A percentile compares a stretch with the other conserved stretches of the same genome.
Conservation (phyloP, 2,888 invertebrate species). For the Phania funesta region DNA sequence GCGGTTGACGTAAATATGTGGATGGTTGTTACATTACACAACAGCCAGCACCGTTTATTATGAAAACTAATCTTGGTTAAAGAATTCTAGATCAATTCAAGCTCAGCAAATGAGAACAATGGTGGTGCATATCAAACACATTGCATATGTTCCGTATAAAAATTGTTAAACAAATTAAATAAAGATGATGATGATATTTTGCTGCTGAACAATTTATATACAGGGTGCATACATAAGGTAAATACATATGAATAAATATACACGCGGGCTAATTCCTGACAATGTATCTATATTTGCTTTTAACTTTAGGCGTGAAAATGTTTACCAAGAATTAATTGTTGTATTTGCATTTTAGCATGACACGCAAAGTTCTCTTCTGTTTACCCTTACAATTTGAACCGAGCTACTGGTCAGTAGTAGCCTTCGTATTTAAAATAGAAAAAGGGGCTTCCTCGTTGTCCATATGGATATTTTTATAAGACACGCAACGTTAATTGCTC, state of each 20-base stretch:
- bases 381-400: neutral
- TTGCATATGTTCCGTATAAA: constrained; percentile 7
- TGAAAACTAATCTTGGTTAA: neutral
- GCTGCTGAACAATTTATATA: neutral
- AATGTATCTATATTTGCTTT: neutral
- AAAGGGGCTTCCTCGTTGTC: neutral
- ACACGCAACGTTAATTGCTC: constrained; percentile 22
- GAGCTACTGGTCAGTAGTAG: neutral
- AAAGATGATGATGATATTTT: neutral
- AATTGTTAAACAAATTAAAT: neutral
- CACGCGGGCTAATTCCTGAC: neutral
- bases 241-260: neutral
- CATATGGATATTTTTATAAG: neutral
- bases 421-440: no score
- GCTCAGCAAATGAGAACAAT: neutral
- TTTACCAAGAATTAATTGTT: constrained; percentile 42
- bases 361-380: neutral
- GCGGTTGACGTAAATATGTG: neutral
- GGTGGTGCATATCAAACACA: constrained; percentile 20
- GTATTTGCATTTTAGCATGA: constrained; percentile 22
- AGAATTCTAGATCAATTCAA: neutral
- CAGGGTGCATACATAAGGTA: no score
- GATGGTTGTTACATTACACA: neutral
- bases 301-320: constrained; percentile 38
- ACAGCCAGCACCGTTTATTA: neutral